Conservation (phyloP, 2,797 vertebrate genomes). For the Anguilla obscura region DNA sequence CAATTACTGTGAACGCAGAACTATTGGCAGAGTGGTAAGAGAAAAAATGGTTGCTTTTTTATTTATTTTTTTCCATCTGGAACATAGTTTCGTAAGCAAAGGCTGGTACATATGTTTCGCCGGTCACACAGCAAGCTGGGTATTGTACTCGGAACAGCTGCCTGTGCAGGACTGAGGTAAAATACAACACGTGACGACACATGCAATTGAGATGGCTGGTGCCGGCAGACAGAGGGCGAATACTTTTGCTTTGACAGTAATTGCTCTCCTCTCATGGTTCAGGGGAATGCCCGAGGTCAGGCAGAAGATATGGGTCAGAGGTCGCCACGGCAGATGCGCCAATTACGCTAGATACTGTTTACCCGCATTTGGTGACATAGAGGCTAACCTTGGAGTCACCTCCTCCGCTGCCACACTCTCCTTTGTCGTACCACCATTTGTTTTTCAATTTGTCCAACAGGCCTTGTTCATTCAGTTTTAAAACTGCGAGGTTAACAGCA, state of each 20-base stretch:
- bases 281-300: background rate
- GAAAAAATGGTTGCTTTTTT: background rate
- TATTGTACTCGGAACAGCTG: background rate
- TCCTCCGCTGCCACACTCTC: slow-evolving; percentile 99
- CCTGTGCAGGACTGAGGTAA: background rate
- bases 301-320: slow-evolving; percentile 8
- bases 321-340: slow-evolving; percentile 83
- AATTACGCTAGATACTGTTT: slow-evolving; percentile 86
- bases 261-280: slow-evolving; percentile 60
- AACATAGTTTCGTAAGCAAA: background rate
- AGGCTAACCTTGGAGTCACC: slow-evolving; percentile 99
- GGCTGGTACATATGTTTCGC: slow-evolving; percentile 6
- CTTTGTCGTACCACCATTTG: slow-evolving; percentile 99
- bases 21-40: slow-evolving; percentile 72
- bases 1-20: slow-evolving; percentile 90
- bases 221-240: slow-evolving; percentile 57
- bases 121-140: background rate
- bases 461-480: slow-evolving; percentile 99
- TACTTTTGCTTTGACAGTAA: slow-evolving; percentile 92
- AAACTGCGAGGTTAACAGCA: slow-evolving; percentile 99
- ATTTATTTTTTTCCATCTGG: background rate
- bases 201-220: background rate
- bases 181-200: background rate
- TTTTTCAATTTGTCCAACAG: slow-evolving; percentile 99
- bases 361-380: slow-evolving; percentile 91